phyloP scores from a whole-genome alignment of 1,140 invertebrate genomes.

The Drosophila prosaltans region DNA sequence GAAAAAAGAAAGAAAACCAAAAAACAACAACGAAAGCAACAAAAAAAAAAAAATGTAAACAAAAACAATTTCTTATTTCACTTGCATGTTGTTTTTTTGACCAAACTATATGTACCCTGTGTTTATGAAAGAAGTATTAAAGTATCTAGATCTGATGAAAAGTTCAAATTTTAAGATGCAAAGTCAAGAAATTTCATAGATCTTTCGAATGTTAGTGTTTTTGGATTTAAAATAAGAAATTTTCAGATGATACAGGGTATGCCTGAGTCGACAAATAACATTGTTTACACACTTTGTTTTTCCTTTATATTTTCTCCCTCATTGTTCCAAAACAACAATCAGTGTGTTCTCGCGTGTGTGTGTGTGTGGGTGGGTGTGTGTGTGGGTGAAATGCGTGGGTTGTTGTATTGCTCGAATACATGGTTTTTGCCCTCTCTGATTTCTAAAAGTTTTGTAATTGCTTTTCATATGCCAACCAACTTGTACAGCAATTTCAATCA shows the following conservation, averaged over 20 bases:
- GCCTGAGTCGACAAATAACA: background rate
- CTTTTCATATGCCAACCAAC: background rate
- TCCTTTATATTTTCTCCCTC: background rate
- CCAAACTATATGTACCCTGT: background rate
- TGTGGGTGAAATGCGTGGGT: too few species aligned
- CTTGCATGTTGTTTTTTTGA: background rate
- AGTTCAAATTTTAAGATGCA: too few species aligned
- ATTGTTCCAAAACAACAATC: background rate
- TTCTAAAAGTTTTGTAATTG: conserved; percentile 1
- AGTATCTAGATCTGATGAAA: too few species aligned
- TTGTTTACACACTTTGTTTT: background rate
- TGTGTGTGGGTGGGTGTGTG: too few species aligned
- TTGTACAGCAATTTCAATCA: conserved; percentile 1
- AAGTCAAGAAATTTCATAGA: too few species aligned
- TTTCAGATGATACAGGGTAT: background rate
- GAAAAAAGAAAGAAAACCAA: background rate
- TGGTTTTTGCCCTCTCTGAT: background rate
- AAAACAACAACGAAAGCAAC: background rate
- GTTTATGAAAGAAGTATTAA: background rate
- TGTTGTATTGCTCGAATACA: background rate
- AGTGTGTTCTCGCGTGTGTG: background rate
- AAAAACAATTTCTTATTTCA: conserved; percentile 3
- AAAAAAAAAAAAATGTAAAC: background rate
- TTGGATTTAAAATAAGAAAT: too few species aligned
- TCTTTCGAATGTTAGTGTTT: too few species aligned